Evolutionary conservation across 2,797 vertebrate genomes (phyloP).

Genomic region (Sebastes vulpes): DNA sequence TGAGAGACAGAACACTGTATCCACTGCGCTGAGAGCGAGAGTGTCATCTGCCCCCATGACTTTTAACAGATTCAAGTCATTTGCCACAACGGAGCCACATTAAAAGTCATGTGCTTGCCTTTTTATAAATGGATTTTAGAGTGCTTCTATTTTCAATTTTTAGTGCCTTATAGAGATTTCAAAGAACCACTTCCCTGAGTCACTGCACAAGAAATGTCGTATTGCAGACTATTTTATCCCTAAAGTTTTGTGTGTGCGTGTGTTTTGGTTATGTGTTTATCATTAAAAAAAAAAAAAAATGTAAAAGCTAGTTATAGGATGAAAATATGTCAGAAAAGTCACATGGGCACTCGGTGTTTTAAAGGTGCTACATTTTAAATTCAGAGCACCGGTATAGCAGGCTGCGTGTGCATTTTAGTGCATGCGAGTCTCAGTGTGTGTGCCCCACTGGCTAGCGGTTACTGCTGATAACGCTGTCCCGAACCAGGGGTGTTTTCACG

Average conservation of each 20-base stretch:
- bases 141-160: conserved; percentile 43
- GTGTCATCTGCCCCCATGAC: neutral
- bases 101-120: conserved; percentile 40
- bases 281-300: neutral
- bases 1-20: neutral
- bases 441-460: neutral
- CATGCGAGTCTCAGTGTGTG: neutral
- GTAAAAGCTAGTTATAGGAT: neutral
- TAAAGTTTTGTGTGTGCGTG: conserved; percentile 5
- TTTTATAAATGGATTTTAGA: conserved; percentile 45
- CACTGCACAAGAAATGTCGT: conserved; percentile 22
- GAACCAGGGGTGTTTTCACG: neutral
- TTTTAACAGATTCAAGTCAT: conserved; percentile 23
- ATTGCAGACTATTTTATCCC: neutral
- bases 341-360: conserved; percentile 6
- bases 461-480: neutral
- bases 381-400: neutral
- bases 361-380: neutral
- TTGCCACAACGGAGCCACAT: conserved; percentile 31
- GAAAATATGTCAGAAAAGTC: neutral
- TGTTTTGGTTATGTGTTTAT: conserved; percentile 5
- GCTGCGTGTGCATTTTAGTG: neutral
- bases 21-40: conserved; percentile 13
- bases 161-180: conserved; percentile 78
- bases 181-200: conserved; percentile 7